These are phyloP conservation scores for Venusia cambrica DNA, from an alignment of 2,888 invertebrate species.

Conservation along the genomic window DNA sequence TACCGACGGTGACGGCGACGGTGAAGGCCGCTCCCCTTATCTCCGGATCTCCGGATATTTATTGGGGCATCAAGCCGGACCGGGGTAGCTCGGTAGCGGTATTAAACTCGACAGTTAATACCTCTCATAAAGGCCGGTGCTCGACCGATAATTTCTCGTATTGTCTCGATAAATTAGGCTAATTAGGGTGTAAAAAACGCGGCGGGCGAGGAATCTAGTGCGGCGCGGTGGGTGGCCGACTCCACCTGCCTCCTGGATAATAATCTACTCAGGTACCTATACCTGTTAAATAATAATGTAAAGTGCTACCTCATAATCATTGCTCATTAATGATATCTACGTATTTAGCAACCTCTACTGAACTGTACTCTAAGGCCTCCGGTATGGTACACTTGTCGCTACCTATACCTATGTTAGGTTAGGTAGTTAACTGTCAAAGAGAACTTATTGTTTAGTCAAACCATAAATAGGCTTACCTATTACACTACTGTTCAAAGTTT, in stretches of 20 bases:
- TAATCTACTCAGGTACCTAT: slow-evolving; percentile 21
- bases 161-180: slow-evolving; percentile 79
- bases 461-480: no score
- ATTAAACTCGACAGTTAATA: slow-evolving; percentile 66
- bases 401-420: no score
- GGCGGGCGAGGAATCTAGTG: slow-evolving; percentile 69
- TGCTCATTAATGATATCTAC: no score
- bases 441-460: no score
- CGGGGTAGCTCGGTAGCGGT: slow-evolving; percentile 74
- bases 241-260: slow-evolving; percentile 17
- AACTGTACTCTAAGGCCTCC: no score
- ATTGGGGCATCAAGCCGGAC: slow-evolving; percentile 58
- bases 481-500: no score
- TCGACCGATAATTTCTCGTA: slow-evolving; percentile 71
- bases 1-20: slow-evolving; percentile 35
- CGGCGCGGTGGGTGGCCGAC: slow-evolving; percentile 68
- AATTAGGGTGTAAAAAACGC: slow-evolving; percentile 77
- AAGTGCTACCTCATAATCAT: background rate
- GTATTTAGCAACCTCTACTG: no score
- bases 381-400: no score
- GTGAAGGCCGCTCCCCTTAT: slow-evolving; percentile 44
- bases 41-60: slow-evolving; percentile 68
- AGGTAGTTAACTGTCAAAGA: no score
- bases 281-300: no score
- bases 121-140: slow-evolving; percentile 67